These are phyloP conservation scores for Zaprionus vittiger DNA, from an alignment of 1,140 invertebrate genomes.

Conservation along the genomic window DNA sequence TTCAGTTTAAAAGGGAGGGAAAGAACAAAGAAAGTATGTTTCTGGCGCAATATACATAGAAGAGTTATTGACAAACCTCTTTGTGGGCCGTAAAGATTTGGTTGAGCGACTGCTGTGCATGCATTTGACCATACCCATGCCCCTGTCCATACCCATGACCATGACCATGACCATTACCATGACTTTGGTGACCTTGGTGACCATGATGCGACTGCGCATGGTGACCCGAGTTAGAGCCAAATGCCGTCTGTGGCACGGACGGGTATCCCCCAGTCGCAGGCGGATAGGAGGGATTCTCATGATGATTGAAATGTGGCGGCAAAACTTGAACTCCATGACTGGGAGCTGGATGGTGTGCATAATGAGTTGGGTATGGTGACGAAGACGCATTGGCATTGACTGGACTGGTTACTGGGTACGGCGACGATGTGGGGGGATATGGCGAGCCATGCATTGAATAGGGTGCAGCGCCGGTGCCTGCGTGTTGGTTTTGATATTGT, in stretches of 20 bases:
- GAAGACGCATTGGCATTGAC: slow-evolving; percentile 18
- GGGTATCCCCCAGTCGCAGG: slow-evolving; percentile 54
- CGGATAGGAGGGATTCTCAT: slow-evolving; percentile 51
- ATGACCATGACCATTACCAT: slow-evolving; percentile 1
- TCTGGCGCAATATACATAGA: not conserved
- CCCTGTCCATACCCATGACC: slow-evolving; percentile 33
- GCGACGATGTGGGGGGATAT: slow-evolving; percentile 43
- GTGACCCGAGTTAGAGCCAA: slow-evolving; percentile 31
- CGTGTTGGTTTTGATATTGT: slow-evolving; percentile 43
- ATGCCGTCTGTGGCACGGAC: not conserved
- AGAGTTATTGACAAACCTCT: slow-evolving; percentile 66
- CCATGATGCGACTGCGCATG: slow-evolving; percentile 11
- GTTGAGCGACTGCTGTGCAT: slow-evolving; percentile 59
- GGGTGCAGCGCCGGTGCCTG: slow-evolving; percentile 17
- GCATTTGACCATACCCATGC: slow-evolving; percentile 56
- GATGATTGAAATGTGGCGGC: slow-evolving; percentile 32
- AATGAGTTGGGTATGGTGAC: slow-evolving; percentile 49
- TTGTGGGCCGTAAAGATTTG: slow-evolving; percentile 49
- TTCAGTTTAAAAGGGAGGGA: too few species aligned
- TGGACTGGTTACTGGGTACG: slow-evolving; percentile 38
- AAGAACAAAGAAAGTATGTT: not conserved
- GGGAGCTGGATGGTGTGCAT: not conserved
- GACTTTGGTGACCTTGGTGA: not conserved
- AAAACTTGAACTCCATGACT: not conserved
- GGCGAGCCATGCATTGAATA: slow-evolving; percentile 48